Percentiles rank a stretch among this genome's conserved stretches.
Evolutionary conservation across 2,888 invertebrate genomes (phyloP).

Genomic region (Atethmia centrago): DNA sequence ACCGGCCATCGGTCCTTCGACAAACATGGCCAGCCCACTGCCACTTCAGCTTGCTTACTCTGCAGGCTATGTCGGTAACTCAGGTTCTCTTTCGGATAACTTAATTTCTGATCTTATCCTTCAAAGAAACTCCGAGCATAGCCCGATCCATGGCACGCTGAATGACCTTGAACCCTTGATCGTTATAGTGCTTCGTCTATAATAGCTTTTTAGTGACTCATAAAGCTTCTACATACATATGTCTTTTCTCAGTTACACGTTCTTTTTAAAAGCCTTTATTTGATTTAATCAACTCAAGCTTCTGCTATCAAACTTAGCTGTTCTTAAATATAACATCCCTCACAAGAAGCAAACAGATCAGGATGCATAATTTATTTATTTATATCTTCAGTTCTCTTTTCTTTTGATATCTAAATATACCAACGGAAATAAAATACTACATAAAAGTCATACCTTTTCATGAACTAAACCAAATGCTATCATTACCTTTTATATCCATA

Average conservation of each 20-base stretch:
- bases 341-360: slow-evolving; percentile 1
- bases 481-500: slow-evolving; percentile 36
- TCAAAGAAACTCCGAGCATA: too few species aligned
- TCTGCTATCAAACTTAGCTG: not conserved
- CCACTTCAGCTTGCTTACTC: too few species aligned
- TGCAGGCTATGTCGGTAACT: too few species aligned
- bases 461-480: slow-evolving; percentile 29
- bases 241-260: not conserved
- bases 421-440: slow-evolving; percentile 19
- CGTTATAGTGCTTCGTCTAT: not conserved
- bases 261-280: not conserved
- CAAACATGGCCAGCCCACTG: too few species aligned
- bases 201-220: too few species aligned
- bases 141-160: too few species aligned
- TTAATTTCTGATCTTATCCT: too few species aligned
- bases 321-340: slow-evolving; percentile 1
- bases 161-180: too few species aligned
- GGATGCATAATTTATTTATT: slow-evolving; percentile 32
- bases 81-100: too few species aligned
- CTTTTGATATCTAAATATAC: slow-evolving; percentile 15
- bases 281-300: not conserved
- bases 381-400: not conserved
- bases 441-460: slow-evolving; percentile 27
- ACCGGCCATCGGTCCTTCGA: too few species aligned
- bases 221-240: too few species aligned